Evolutionary conservation across 1,140 invertebrate genomes (phyloP).

Genomic region (Trichonephila clavata): DNA sequence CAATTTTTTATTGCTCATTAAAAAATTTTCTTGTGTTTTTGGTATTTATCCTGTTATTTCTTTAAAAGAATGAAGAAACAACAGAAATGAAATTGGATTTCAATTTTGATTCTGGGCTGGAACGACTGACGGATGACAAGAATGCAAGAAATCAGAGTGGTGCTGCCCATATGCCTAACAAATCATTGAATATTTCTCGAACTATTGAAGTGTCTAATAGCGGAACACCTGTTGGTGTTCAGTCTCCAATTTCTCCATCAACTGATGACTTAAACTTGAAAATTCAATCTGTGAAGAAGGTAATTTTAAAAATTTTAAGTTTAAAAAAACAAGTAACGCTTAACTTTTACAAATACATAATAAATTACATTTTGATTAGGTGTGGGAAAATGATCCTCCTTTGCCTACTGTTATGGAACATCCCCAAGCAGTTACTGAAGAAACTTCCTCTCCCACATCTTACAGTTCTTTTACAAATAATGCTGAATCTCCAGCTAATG

Average conservation of each 20-base stretch:
- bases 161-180: conserved; percentile 80
- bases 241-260: conserved; percentile 86
- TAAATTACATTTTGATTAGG: conserved; percentile 78
- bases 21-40: not conserved
- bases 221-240: conserved; percentile 80
- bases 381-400: conserved; percentile 88
- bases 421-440: conserved; percentile 78
- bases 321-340: not conserved
- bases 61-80: conserved; percentile 87
- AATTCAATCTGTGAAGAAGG: conserved; percentile 96
- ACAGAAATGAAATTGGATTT: conserved; percentile 95
- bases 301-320: not conserved
- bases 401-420: conserved; percentile 87
- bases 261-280: conserved; percentile 95
- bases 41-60: conserved; percentile 79
- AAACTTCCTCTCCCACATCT: conserved; percentile 51
- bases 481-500: conserved; percentile 47
- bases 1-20: not conserved
- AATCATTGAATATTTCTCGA: conserved; percentile 84
- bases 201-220: conserved; percentile 84
- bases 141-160: conserved; percentile 78
- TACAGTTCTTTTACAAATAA: conserved; percentile 63
- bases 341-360: not conserved
- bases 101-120: conserved; percentile 88
- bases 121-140: conserved; percentile 87